These are phyloP conservation scores for Eutrigla gurnardus DNA, from an alignment of 2,797 vertebrate genomes.

Conservation along the genomic window DNA sequence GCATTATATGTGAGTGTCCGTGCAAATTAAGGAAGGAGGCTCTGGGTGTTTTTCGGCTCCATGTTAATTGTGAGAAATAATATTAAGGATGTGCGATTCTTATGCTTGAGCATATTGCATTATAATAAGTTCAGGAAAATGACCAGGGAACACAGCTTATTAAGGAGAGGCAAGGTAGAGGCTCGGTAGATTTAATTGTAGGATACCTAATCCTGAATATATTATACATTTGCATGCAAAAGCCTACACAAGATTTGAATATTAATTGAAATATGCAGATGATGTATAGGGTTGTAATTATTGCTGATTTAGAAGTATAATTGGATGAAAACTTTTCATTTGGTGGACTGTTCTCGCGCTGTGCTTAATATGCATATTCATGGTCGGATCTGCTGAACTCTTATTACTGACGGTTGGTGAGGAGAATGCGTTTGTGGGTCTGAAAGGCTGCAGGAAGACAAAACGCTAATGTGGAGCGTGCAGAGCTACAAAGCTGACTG, in stretches of 20 bases:
- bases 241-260: slow-evolving; percentile 84
- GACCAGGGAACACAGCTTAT: slow-evolving; percentile 85
- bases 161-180: slow-evolving; percentile 82
- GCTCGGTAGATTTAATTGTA: slow-evolving; percentile 82
- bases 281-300: slow-evolving; percentile 83
- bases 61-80: slow-evolving; percentile 88
- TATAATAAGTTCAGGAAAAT: slow-evolving; percentile 87
- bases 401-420: slow-evolving; percentile 67
- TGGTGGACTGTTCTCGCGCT: slow-evolving; percentile 47
- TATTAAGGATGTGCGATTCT: slow-evolving; percentile 84
- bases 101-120: slow-evolving; percentile 80
- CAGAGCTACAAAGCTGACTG: slow-evolving; percentile 39
- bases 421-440: slow-evolving; percentile 55
- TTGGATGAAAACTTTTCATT: slow-evolving; percentile 80
- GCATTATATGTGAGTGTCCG: slow-evolving; percentile 78
- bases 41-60: slow-evolving; percentile 75
- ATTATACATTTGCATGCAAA: slow-evolving; percentile 85
- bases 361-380: slow-evolving; percentile 78
- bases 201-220: slow-evolving; percentile 87
- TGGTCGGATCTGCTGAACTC: slow-evolving; percentile 64
- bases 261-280: slow-evolving; percentile 88
- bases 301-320: slow-evolving; percentile 83
- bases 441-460: slow-evolving; percentile 63
- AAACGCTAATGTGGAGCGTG: slow-evolving; percentile 25
- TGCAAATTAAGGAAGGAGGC: slow-evolving; percentile 85